Evolutionary conservation across 2,888 invertebrate species (phyloP), one percentile per base, ranked within the genome.

Genomic region (Microplitis manilae): DNA sequence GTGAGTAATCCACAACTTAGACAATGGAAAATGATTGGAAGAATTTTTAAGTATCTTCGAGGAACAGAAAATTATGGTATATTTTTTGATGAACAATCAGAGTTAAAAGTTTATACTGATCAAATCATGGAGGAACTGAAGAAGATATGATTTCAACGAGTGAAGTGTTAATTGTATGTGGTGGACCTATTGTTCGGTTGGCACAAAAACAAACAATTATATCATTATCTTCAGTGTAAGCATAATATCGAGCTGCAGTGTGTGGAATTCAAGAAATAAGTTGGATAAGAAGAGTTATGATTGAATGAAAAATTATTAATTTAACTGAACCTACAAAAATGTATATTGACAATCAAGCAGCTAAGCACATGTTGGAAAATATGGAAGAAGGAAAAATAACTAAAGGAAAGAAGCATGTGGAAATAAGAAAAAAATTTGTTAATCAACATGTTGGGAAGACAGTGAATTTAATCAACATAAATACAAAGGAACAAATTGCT

Each of bases 381-480:
- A 71, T 79, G 1, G 69, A 83, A 38, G 84, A 85, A 80, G 85
- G 84, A 20, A 86, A 85, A 77, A 83, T 82, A 1, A 84, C 83
- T 1, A 84, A 84, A 80, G 85, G 85, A 6, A 85, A 85, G 78
- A 85, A 86, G 77, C 85, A 86, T 69, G 85, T 85, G 40, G 86
- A 84, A 7, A 84, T 85, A 73, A 77, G 80, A 7, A 75, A 85
- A 60, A 87, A 85, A 67, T 86, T 84, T 62, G 84, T 86, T 62
- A 82, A 84, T 59, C 74, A 85, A 79, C 84, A 86, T 70, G 77
- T 85, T n/a, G 83, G 79, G 41, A 77, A 71, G n/a, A 86, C 83
- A 17, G 77, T 86, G 4, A 69, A 75, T 8, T 61, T 83, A 17
- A 74, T 79, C 73, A 81, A 84, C 77, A 81, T 85, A 9, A 79